phyloP scores from a whole-genome alignment of 1,140 invertebrate genomes.

The Ephestia elutella region DNA sequence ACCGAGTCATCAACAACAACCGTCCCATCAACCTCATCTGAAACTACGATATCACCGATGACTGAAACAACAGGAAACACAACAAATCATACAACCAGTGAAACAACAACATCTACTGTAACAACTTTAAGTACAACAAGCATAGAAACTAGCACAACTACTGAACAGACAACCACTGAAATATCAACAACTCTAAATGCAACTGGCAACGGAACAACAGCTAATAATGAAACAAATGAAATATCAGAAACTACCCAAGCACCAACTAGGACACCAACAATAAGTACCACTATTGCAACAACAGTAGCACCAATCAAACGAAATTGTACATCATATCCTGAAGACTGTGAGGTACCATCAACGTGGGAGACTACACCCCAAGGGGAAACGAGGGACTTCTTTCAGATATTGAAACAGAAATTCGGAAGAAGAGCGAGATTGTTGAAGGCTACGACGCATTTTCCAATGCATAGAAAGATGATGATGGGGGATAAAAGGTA shows the following conservation, averaged over 20 bases:
- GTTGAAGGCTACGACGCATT: slow-evolving; percentile 42
- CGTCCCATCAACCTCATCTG: too few relatives aligned
- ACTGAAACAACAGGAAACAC: not conserved
- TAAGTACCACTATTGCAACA: not conserved
- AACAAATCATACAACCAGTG: too few relatives aligned
- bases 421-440: slow-evolving; percentile 36
- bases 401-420: slow-evolving; percentile 43
- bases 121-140: too few relatives aligned
- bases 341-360: slow-evolving; percentile 39
- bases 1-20: too few relatives aligned
- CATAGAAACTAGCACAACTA: too few relatives aligned
- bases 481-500: slow-evolving; percentile 16
- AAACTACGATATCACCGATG: too few relatives aligned
- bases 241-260: too few relatives aligned
- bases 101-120: too few relatives aligned
- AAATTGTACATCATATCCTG: slow-evolving; percentile 24
- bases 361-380: slow-evolving; percentile 54
- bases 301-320: not conserved
- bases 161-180: too few relatives aligned
- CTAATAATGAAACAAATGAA: too few relatives aligned
- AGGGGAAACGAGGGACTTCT: slow-evolving; percentile 61
- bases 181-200: too few relatives aligned
- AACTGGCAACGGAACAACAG: too few relatives aligned
- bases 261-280: not conserved
- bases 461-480: slow-evolving; percentile 18